phyloP scores from a whole-genome alignment of 2,888 invertebrate species.

The Dolichomitus sp. region DNA sequence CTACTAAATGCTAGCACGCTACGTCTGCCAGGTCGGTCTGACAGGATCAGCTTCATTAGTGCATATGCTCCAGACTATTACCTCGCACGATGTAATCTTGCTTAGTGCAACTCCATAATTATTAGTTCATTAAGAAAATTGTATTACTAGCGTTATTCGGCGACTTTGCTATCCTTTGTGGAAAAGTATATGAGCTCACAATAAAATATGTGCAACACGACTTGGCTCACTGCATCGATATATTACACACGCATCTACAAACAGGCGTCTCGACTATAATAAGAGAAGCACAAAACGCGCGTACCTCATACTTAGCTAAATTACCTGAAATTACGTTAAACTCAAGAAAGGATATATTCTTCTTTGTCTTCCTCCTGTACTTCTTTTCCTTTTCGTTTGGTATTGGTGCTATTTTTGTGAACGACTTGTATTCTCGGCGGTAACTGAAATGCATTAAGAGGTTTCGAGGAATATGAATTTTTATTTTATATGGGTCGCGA shows the following conservation, averaged over 20 bases:
- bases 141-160: conserved; percentile 46
- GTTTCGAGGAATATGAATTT: no score
- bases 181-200: background rate
- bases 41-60: no score
- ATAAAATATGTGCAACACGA: background rate
- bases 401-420: background rate
- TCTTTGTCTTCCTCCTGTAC: conserved; percentile 27
- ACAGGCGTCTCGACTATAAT: background rate
- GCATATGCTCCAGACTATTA: background rate
- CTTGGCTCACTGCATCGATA: background rate
- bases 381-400: background rate
- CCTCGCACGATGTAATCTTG: conserved; percentile 43
- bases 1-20: no score
- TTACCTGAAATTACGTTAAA: conserved; percentile 60
- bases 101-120: conserved; percentile 53
- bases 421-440: background rate
- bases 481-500: no score
- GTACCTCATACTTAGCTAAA: conserved; percentile 56
- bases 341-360: conserved; percentile 55
- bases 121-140: conserved; percentile 65
- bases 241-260: background rate
- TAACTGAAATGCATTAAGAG: background rate
- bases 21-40: no score
- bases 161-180: conserved; percentile 16
- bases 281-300: conserved; percentile 32